Evolutionary conservation across 1,140 invertebrate species (phyloP), one percentile per base, ranked within the genome.

Genomic region (Drosophila pectinifera): DNA sequence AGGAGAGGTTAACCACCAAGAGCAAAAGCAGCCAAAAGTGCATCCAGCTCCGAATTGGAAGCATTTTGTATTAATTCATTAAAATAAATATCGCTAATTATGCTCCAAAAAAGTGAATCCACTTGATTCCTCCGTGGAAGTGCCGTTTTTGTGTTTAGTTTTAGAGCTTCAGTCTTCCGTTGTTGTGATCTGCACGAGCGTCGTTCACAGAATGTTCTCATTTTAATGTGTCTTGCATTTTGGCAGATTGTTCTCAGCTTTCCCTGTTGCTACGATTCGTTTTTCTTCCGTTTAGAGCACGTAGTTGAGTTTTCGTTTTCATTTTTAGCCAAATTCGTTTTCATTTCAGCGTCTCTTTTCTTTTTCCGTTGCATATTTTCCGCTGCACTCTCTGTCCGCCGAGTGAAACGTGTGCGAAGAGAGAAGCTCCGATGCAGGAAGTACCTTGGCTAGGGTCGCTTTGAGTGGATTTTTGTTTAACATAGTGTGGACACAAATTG

Each of bases 201-300:
- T 49, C 56, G 34, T 16, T 14, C 22, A 63, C 49, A 69, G 79
- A 83, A 76, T 77, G 72, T 76, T 83, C 63, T 76, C 41, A 56
- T 34, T 45, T 36, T 31, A 36, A 48, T 57, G 39, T 69, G 68
- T 38, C 43, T 36, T 26, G 34, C 45, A 68, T 7, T 54, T 72
- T 62, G 84, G 79, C 79, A 59, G 55, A 77, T 69, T 69, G 62
- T 88, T 73, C 84, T 55, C 53, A 41, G 72, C 79, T 89, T 83
- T 83, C 80, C 77, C 72, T 54, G 34, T 28, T 36, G 39, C 49
- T 22, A 22, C 45, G 31, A 43, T 53, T 55, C 39, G 73, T 61
- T 67, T 76, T 62, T 64, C 28, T 49, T 45, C 63, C 31, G 58
- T 58, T 64, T 34, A 57, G 18, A 36, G 72, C 83, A 88, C 83